Conservation (phyloP, 2,888 invertebrate genomes). For the Clostera curtula region DNA sequence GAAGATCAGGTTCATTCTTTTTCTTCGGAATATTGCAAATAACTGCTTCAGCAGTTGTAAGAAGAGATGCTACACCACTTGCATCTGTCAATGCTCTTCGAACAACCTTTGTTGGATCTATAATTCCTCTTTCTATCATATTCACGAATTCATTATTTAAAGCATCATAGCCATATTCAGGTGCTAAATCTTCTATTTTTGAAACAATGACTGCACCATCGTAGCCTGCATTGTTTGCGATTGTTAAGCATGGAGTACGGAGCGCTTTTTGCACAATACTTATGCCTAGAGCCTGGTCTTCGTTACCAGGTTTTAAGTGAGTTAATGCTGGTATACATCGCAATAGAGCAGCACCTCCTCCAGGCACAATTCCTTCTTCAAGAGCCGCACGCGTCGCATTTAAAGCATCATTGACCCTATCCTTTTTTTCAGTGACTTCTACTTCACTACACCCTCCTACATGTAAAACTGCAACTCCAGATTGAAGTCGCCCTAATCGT, state of each 20-base stretch:
- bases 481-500: conserved; percentile 89
- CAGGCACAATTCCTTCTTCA: conserved; percentile 96
- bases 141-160: conserved; percentile 90
- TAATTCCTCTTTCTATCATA: conserved; percentile 93
- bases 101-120: conserved; percentile 92
- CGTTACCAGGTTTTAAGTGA: conserved; percentile 77
- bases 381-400: conserved; percentile 96
- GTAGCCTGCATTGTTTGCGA: conserved; percentile 92
- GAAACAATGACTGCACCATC: conserved; percentile 92
- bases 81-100: conserved; percentile 57
- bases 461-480: conserved; percentile 83
- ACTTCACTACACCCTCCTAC: conserved; percentile 92
- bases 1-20: conserved; percentile 17
- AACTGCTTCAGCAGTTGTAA: conserved; percentile 93
- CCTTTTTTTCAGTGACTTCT: conserved; percentile 97
- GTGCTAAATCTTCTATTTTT: conserved; percentile 85
- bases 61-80: conserved; percentile 59
- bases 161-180: conserved; percentile 90
- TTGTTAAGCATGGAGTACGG: conserved; percentile 89
- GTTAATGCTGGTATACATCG: conserved; percentile 84
- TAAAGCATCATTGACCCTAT: conserved; percentile 94
- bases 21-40: conserved; percentile 82
- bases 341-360: conserved; percentile 92
- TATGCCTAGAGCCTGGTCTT: conserved; percentile 86
- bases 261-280: conserved; percentile 89